phyloP scores from a whole-genome alignment of 2,113 vertebrate genomes.

The Corythornis madagascariensis region DNA sequence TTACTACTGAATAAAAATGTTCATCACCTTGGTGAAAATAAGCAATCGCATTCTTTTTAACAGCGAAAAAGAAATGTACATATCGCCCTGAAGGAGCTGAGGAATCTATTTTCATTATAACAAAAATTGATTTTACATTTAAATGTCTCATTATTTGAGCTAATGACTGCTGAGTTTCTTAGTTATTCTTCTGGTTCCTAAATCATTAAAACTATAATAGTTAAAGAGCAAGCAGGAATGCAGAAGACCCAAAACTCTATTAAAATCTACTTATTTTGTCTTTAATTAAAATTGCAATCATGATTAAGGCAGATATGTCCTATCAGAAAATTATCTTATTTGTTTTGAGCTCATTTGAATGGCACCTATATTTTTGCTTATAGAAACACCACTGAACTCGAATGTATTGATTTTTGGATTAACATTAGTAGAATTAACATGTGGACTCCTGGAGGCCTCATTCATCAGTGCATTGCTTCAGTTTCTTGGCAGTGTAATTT shows the following conservation, averaged over 20 bases:
- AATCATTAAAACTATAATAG: constrained; percentile 74
- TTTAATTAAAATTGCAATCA: not conserved
- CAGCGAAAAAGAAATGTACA: constrained; percentile 69
- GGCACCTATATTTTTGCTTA: not conserved
- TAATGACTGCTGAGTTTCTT: constrained; percentile 80
- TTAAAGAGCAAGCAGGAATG: constrained; percentile 57
- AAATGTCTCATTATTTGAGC: constrained; percentile 84
- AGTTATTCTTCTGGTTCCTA: constrained; percentile 81
- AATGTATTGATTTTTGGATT: not conserved
- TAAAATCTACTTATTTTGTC: not conserved
- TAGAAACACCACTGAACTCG: not conserved
- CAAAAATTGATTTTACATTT: constrained; percentile 85
- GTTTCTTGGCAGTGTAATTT: not conserved
- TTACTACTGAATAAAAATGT: constrained; percentile 71
- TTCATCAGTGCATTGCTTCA: not conserved
- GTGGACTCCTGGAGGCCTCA: not conserved
- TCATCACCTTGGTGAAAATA: constrained; percentile 67
- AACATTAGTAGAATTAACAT: not conserved
- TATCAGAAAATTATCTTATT: not conserved
- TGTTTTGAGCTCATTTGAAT: not conserved
- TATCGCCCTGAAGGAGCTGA: constrained; percentile 75
- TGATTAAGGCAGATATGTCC: not conserved
- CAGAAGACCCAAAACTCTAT: constrained; percentile 3
- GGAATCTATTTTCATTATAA: constrained; percentile 84
- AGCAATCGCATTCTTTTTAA: constrained; percentile 73